Evolutionary conservation across 2,888 invertebrate species (phyloP).

Genomic region (Priocnemis perturbator): DNA sequence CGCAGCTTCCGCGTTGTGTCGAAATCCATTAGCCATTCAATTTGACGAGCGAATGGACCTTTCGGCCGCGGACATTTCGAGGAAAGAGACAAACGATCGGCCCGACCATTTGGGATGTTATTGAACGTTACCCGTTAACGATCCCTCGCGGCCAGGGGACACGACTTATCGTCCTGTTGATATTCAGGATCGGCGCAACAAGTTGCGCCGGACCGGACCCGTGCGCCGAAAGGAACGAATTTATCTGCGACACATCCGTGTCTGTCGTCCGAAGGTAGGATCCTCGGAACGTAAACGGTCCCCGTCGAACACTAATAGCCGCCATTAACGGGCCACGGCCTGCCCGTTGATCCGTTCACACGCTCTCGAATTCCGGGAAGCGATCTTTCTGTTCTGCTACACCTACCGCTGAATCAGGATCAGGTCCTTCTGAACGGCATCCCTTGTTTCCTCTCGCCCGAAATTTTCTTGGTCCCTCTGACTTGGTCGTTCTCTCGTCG

Average conservation of each 20-base stretch:
- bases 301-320: conserved; percentile 54
- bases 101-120: too few relatives aligned
- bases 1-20: too few relatives aligned
- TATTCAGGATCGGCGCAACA: conserved; percentile 34
- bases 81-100: too few relatives aligned
- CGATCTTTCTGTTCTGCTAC: conserved; percentile 42
- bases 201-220: background rate
- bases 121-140: conserved; percentile 10
- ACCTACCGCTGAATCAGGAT: conserved; percentile 9
- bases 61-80: too few relatives aligned
- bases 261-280: conserved; percentile 42
- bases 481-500: too few relatives aligned
- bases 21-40: too few relatives aligned
- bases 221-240: conserved; percentile 41
- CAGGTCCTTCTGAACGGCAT: conserved; percentile 3
- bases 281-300: conserved; percentile 48
- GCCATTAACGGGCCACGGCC: conserved; percentile 54
- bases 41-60: too few relatives aligned
- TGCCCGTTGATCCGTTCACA: conserved; percentile 45
- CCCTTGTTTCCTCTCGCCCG: conserved; percentile 2
- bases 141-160: conserved; percentile 1
- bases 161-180: conserved; percentile 22
- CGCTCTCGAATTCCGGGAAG: conserved; percentile 52
- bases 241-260: conserved; percentile 43
- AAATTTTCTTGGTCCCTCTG: background rate